These are phyloP conservation scores for Crotalus viridis DNA, from an alignment of 2,113 vertebrate genomes.

Conservation along the genomic window DNA sequence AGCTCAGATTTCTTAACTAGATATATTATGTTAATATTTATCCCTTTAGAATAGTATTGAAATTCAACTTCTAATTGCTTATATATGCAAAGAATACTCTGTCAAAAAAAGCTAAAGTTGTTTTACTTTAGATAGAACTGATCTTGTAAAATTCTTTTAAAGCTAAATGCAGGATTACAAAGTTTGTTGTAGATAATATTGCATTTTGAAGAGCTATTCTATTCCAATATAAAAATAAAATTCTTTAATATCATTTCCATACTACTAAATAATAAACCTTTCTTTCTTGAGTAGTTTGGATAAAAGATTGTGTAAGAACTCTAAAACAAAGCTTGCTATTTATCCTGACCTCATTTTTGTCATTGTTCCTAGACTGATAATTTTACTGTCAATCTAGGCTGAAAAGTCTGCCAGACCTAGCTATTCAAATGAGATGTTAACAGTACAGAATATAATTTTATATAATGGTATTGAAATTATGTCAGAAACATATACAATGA, in stretches of 20 bases:
- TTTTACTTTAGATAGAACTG: neutral
- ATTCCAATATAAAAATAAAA: rapidly evolving
- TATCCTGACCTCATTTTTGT: neutral
- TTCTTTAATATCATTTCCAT: neutral
- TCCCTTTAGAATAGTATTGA: slow-evolving; percentile 8
- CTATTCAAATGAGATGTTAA: neutral
- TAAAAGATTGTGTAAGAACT: neutral
- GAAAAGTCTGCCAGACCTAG: neutral
- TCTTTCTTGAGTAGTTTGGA: rapidly evolving
- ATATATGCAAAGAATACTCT: neutral
- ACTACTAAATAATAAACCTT: neutral
- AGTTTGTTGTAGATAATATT: neutral
- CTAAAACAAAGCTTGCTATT: neutral
- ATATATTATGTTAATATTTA: slow-evolving; percentile 28
- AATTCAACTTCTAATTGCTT: slow-evolving; percentile 21
- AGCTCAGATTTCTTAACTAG: slow-evolving; percentile 44
- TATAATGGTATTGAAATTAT: neutral
- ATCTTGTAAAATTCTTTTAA: neutral
- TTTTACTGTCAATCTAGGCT: neutral
- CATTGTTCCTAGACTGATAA: neutral
- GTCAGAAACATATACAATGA: neutral
- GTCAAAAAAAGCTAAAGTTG: neutral
- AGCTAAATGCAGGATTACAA: neutral
- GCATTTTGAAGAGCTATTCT: neutral
- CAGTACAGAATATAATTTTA: no score